Evolutionary conservation across 2,113 vertebrate species (phyloP).

Genomic region (Cynoglossus semilaevis): DNA sequence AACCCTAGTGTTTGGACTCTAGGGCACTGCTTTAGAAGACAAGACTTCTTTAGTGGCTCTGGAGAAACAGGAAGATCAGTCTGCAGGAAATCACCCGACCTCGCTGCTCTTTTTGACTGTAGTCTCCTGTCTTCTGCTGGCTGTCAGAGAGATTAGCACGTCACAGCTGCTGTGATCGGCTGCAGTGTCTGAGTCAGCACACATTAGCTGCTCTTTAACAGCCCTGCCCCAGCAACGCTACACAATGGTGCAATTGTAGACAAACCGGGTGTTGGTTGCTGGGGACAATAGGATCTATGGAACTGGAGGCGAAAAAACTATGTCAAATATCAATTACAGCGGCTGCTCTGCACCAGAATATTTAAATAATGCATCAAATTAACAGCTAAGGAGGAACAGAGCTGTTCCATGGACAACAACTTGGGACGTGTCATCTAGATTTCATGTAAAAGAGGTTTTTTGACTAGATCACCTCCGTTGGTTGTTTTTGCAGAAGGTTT

Average conservation of each 20-base stretch:
- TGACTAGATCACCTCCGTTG: too few relatives aligned
- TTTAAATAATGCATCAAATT: not conserved
- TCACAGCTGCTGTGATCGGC: constrained; percentile 32
- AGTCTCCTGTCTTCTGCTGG: constrained; percentile 25
- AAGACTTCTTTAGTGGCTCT: constrained; percentile 9
- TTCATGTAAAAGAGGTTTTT: too few relatives aligned
- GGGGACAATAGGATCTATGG: constrained; percentile 5
- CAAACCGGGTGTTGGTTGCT: constrained; percentile 10
- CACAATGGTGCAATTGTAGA: constrained; percentile 33
- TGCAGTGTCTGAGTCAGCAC: constrained; percentile 37
- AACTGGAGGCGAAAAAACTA: constrained; percentile 16
- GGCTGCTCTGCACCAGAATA: not conserved
- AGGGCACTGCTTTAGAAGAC: not conserved
- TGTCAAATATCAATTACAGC: constrained; percentile 3
- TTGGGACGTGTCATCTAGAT: too few relatives aligned
- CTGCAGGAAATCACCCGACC: constrained; percentile 36
- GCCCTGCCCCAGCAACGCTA: constrained; percentile 10
- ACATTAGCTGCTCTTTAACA: constrained; percentile 37
- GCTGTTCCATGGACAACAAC: too few relatives aligned
- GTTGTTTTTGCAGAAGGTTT: too few relatives aligned
- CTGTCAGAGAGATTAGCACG: constrained; percentile 46
- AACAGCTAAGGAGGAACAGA: too few relatives aligned
- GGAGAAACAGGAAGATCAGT: not conserved
- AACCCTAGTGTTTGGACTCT: too few relatives aligned
- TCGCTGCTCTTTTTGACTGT: constrained; percentile 9